Evolutionary conservation across 2,113 vertebrate genomes (phyloP), one percentile per base, ranked within the genome.

Genomic region (Vulpes lagopus): DNA sequence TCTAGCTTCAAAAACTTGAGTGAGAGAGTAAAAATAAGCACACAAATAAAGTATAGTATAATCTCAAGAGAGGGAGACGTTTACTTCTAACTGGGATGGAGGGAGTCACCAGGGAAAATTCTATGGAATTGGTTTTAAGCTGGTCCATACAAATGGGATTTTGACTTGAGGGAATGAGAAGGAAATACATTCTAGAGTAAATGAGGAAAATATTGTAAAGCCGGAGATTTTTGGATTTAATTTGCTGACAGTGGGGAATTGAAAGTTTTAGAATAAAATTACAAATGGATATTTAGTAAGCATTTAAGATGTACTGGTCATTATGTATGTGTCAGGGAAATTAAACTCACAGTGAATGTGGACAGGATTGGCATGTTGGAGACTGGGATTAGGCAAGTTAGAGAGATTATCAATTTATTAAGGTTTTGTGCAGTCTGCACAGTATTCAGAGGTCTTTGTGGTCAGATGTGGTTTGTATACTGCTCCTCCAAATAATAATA

Each of bases 201-300:
- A 38, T 78, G 53, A 95, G 22, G 81, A 57, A 81, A 87, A 87
- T 71, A 20, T 2, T 87, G 20, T 87, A 59, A 94, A 65, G 51
- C 49, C 30, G 62, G 53, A 86, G 43, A 85, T 55, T 80, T 94
- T 74, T 79, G 22, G 35, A 64, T 20, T 91, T 91, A 84, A 84
- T 67, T 89, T 94, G n/a, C 60, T 95, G 20, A 65, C 19, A n/a
- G 38, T 38, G 27, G n/a, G 25, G 79, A 84, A 90, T 71, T 59
- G 51, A 64, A 97, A 92, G 8, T 82, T 96, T 82, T 71, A 82
- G 51, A 81, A 69, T 92, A n/a, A 82, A 88, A 87, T 95, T 96
- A 88, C 14, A 80, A 78, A 73, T 94, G 79, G 94, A 51, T 25
- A 57, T 76, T 64, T 71, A 59, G 23, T 87, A 53, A 86, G 38